A percentile compares a stretch with the other conserved stretches of the same genome.
phyloP scores from a whole-genome alignment of 2,888 invertebrate genomes.

The Erannis defoliaria region DNA sequence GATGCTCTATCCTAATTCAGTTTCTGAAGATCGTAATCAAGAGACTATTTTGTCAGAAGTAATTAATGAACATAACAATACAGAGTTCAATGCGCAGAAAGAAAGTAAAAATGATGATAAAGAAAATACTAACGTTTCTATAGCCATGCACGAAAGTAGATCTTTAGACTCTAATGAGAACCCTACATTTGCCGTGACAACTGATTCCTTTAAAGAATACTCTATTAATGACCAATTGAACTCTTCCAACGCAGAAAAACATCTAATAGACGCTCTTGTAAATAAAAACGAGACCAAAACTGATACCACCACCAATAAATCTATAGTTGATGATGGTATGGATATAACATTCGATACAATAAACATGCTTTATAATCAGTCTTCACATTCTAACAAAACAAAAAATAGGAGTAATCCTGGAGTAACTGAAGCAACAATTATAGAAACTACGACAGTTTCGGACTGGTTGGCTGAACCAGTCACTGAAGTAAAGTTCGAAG shows the following conservation, averaged over 20 bases:
- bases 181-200: slow-evolving; percentile 43
- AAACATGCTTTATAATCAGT: slow-evolving; percentile 69
- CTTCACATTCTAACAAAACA: slow-evolving; percentile 71
- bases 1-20: background rate
- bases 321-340: slow-evolving; percentile 53
- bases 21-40: slow-evolving; percentile 17
- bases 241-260: slow-evolving; percentile 52
- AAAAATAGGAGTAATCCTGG: slow-evolving; percentile 47
- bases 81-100: background rate
- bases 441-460: slow-evolving; percentile 60
- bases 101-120: background rate
- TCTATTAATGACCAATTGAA: slow-evolving; percentile 55
- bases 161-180: slow-evolving; percentile 45
- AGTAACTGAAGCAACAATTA: slow-evolving; percentile 45
- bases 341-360: slow-evolving; percentile 75
- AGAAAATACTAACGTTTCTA: background rate
- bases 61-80: slow-evolving; percentile 1
- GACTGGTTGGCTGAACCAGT: slow-evolving; percentile 75
- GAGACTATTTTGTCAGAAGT: slow-evolving; percentile 8
- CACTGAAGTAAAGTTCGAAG: slow-evolving; percentile 70
- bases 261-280: slow-evolving; percentile 57
- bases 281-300: slow-evolving; percentile 47
- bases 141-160: slow-evolving; percentile 41
- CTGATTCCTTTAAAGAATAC: slow-evolving; percentile 51
- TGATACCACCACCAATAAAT: slow-evolving; percentile 50